Base-by-base conservation (phyloP, 2,888 invertebrate genomes). In the Drosophila meridiana region DNA sequence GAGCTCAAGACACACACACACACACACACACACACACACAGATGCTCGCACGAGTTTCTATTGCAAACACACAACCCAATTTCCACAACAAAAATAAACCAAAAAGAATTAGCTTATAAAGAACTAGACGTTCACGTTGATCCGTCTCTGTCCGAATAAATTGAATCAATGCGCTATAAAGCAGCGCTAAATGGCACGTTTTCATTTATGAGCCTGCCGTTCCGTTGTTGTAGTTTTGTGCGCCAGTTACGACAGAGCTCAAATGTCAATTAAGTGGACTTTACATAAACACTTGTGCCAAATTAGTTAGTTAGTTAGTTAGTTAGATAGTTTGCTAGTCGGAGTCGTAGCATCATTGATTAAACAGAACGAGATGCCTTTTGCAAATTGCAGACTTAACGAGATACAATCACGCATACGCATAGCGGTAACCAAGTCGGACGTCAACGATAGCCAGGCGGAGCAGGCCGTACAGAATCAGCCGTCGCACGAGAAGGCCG, bases 401-500 rank as follows among this genome's bases (percentile, higher is more conserved):
- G 91, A 92, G 61, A 92, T 93, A 55, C 84, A 85, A 34, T 88
- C 85, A 65, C 90, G 86, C 38, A 89, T 93, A 38, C 83, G 87
- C 36, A 83, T 81, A 43, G 92, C 91, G 38, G 88, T 92, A 32
- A 72, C 83, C 7, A 85, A 87, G 45, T 61, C 74, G 8, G 76
- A 76, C n/a, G 65, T 36, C 30, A 72, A 71, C 13, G 71, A 82
- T 13, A 61, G 20, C 20, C 66, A 64, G 40, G 82, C 79, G 38
- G 30, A 30, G 30, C 82, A 83, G 0, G n/a, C 30, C 2, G 83
- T 73, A 66, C 85, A 82, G 28, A 90, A 90, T 26, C 80, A 85
- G 59, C 82, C 91, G 0, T 70, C 86, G 14, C 92, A 93, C 69
- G 93, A 92, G 74, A 92, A 91, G 89, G 93, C 93, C 20, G 93